Base-by-base conservation (phyloP, 2,797 vertebrate species). In the Rhinoraja longicauda region DNA sequence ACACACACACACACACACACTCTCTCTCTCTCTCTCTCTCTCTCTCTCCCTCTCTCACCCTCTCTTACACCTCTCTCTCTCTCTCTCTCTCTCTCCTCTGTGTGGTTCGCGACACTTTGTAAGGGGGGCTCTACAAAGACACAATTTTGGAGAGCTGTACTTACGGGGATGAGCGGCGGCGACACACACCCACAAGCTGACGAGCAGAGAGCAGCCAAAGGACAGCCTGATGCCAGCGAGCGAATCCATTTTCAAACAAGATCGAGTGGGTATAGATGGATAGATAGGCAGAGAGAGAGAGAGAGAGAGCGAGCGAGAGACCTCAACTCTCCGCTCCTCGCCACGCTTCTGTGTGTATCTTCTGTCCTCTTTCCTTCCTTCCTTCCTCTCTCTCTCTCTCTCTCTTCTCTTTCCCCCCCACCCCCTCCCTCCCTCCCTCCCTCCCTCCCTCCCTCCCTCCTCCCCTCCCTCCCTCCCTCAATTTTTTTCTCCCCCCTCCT, bases 161-260 rank as follows among this genome's bases (percentile, higher is more conserved):
- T 91, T 73, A 91, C 90, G 90, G 90, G 90, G 73, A 73, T 73
- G 10, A 91, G 70, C 90, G 32, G 67, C 17, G 36, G 70, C 39
- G 32, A 91, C 13, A 32, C 90, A 72, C 67, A 59, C 12, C 90
- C 90, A 91, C 36, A 73, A 32, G 67, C 90, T 73, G 90, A 91
- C 73, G 67, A 67, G 73, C 39, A 91, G 64, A 73, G 90, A 91
- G 90, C 45, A 32, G 59, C 59, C 59, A 32, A 84, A 57, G 21
- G 4, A 90, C 59, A 90, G 59, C 29, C 39, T 53, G 90, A 21
- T 29, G 21, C 67, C 70, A 36, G 62, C 59, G 32, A 73, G 19
- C 39, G 90, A 91, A 64, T 91, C 90, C 90, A 91, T 91, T 91
- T 91, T 91, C 67, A 72, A 36, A 67, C 62, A 64, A 64, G 84